Percentiles rank a stretch among this genome's conserved stretches.
Evolutionary conservation across 2,113 vertebrate species (phyloP).

Genomic region (Cardinalis cardinalis): DNA sequence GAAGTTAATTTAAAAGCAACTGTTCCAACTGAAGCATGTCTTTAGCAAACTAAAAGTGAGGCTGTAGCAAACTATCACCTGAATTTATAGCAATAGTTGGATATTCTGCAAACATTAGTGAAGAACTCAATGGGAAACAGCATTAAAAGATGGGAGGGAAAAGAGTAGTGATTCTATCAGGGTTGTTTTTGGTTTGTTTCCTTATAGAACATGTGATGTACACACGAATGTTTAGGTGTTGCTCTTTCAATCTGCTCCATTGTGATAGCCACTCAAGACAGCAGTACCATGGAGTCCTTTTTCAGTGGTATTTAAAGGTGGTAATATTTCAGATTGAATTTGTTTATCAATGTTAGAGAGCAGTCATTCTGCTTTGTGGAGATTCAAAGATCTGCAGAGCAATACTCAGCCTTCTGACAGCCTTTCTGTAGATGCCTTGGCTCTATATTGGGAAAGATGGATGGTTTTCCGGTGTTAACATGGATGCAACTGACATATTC

Average conservation of each 20-base stretch:
- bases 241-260: neutral
- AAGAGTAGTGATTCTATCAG: neutral
- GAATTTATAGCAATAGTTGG: neutral
- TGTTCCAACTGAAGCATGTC: neutral
- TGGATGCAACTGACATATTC: neutral
- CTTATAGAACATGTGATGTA: neutral
- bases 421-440: neutral
- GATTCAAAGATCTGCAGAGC: neutral
- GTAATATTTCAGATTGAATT: neutral
- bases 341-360: neutral
- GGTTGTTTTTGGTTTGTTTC: neutral
- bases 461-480: neutral
- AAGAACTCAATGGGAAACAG: neutral
- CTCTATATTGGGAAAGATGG: neutral
- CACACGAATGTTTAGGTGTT: fast-evolving
- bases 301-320: neutral
- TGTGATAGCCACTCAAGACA: neutral
- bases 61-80: neutral
- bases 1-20: neutral
- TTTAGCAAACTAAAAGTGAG: neutral
- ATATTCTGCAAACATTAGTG: neutral
- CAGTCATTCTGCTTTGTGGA: neutral
- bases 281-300: neutral
- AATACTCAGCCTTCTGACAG: neutral
- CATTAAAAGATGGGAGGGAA: neutral